Evolutionary conservation across 1,140 invertebrate genomes (phyloP), one percentile per base, ranked within the genome.

Genomic region (Antheraea pernyi): DNA sequence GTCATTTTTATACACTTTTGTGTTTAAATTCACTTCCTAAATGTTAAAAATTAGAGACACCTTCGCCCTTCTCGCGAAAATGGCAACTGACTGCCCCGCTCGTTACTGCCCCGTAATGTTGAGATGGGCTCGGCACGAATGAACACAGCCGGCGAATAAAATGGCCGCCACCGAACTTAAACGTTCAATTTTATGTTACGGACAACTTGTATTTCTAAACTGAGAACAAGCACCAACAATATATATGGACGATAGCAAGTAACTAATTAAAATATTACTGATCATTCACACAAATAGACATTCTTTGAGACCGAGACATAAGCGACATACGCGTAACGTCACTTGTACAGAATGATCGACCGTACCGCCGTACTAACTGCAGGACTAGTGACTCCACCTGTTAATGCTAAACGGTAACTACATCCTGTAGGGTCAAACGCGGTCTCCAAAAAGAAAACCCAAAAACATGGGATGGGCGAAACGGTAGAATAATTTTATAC

Each of bases 1-100:
- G 96, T 96, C 96, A 97, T 97, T 93, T 95, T 95, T 85, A 84
- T 82, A 73, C 81, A 89, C 83, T 90, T 86, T 82, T 87, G 78
- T 88, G 83, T 92, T 80, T 89, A 83, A 84, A 83, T 81, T 72
- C 78, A 78, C 78, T 78, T 82, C 80, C 84, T 92, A 92, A 91
- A 85, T 75, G 79, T 81, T 86, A 89, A 86, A 86, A 89, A 90
- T 85, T 85, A 87, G 73, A 82, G 81, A 90, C 88, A 90, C 89
- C 86, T 90, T 83, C 85, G 83, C 85, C 80, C 80, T 86, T 84
- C 82, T 90, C 87, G 88, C 91, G 87, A 91, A 91, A 91, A 91
- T 90, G 86, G 87, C 88, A 91, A 91, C 89, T 89, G 88, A 92
- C 82, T 91, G 88, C 72, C 76, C 79, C 79, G 84, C 82, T 89